A percentile compares a stretch with the other conserved stretches of the same genome.
Conservation (phyloP, 2,797 vertebrate species). For the Girardinus metallicus region DNA sequence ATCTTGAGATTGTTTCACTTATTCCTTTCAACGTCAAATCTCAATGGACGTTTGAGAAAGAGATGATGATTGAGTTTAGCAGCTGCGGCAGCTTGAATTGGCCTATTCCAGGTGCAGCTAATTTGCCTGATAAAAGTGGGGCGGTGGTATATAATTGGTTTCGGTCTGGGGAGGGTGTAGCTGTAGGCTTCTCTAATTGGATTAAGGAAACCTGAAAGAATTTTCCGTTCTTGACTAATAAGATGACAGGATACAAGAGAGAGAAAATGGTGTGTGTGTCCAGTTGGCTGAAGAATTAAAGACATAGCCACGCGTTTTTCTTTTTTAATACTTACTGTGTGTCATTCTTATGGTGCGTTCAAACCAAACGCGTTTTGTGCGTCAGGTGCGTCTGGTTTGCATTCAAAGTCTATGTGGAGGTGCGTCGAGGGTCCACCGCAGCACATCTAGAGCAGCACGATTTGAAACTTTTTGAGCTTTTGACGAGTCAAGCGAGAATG, state of each 20-base stretch:
- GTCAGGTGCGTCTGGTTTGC: rapidly evolving
- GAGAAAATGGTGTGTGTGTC: neutral
- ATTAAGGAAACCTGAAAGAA: conserved; percentile 43
- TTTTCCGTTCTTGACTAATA: conserved; percentile 21
- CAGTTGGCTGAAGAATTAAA: neutral
- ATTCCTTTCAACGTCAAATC: conserved; percentile 6
- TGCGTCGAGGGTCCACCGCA: no score
- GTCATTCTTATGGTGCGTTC: no score
- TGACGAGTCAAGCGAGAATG: no score
- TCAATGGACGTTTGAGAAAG: neutral
- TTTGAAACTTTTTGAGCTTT: no score
- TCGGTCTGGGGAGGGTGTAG: conserved; percentile 31
- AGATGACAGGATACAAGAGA: conserved; percentile 1
- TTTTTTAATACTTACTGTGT: no score
- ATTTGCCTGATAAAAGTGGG: conserved; percentile 36
- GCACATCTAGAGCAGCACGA: no score
- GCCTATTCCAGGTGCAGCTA: conserved; percentile 40
- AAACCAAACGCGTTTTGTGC: no score
- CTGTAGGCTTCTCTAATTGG: conserved; percentile 48
- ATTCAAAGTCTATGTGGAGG: no score
- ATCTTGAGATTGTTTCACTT: neutral
- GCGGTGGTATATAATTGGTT: conserved; percentile 29
- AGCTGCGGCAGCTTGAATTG: conserved; percentile 7
- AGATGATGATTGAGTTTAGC: conserved; percentile 15
- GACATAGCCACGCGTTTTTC: neutral